Base-by-base conservation (phyloP, 2,888 invertebrate species). In the Ornithoptera alexandrae region DNA sequence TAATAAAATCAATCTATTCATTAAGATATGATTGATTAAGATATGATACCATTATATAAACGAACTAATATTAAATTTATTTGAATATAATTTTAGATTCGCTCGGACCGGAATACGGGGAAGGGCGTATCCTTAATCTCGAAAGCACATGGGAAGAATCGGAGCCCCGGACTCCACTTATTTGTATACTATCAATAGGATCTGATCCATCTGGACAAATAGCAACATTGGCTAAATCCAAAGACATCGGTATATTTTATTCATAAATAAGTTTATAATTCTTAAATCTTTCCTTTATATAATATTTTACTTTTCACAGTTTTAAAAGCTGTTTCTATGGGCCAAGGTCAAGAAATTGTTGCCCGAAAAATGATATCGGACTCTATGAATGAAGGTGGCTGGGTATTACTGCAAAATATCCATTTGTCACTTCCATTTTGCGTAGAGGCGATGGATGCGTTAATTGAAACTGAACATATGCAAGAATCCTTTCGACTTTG, bases 131-230 rank as follows among this genome's bases (percentile, higher is more conserved):
- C 74, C 92, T 99, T 36, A 98, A 99, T 87, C 93, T 99, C 74
- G 98, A 99, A 84, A 94, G 93, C 0, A 98, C 98, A 56, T 97
- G 97, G 97, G 92, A 93, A 39, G 99, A 99, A 87, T 98, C 98
- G 0, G 97, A 97, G 84, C 96, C 96, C 1, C 93, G 96, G 46
- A 96, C 97, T 0, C 99, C 99, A 0, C 94, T 99, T 30, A 96
- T 98, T 75, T 98, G 98, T 79, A 96, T 99, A 77, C 90, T 99
- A 22, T 98, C 98, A 0, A 98, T 97, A 78, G 98, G 99, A 0
- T 98, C 98, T 0, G 99, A 99, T 92, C 99, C 99, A 1, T 98
- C 98, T n/a, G 96, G 97, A 15, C 98, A 98, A 91, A 98, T 99
- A 74, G 96, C 96, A 58, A 92, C 94, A 15, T 88, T 98, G 63